These are phyloP conservation scores for Cavia porcellus DNA, from an alignment of 2,113 vertebrate genomes.

Conservation along the genomic window DNA sequence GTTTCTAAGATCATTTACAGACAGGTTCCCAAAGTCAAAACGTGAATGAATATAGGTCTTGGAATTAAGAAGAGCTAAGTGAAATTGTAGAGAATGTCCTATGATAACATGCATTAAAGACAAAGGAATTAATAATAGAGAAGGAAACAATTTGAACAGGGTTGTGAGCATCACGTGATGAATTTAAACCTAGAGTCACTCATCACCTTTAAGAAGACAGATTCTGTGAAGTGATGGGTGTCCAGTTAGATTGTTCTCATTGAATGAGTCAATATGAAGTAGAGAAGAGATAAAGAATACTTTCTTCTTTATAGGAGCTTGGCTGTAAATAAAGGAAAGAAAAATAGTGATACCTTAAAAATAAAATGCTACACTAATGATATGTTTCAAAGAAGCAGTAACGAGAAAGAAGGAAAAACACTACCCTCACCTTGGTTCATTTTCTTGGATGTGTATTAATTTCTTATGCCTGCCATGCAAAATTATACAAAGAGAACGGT, in stretches of 20 bases:
- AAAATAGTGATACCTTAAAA: neutral
- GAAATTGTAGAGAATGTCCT: neutral
- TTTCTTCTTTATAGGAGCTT: neutral
- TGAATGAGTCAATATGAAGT: neutral
- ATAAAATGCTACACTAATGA: neutral
- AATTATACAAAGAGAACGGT: neutral
- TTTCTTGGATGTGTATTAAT: neutral
- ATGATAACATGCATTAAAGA: neutral
- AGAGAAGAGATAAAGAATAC: neutral
- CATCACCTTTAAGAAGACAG: neutral
- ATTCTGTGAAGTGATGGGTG: neutral
- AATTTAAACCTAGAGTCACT: neutral
- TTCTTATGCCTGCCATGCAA: neutral
- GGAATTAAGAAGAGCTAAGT: neutral
- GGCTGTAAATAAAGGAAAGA: neutral
- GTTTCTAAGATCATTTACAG: neutral
- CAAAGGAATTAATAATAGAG: neutral
- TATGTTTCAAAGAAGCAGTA: neutral
- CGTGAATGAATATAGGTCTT: neutral
- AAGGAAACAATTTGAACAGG: neutral
- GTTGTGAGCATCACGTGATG: neutral
- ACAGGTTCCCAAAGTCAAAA: neutral
- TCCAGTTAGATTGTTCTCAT: neutral
- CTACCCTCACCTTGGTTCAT: neutral
- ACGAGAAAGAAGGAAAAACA: neutral